Evolutionary conservation across 1,140 invertebrate species (phyloP), one percentile per base, ranked within the genome.

Genomic region (Brachionus manjavacas): DNA sequence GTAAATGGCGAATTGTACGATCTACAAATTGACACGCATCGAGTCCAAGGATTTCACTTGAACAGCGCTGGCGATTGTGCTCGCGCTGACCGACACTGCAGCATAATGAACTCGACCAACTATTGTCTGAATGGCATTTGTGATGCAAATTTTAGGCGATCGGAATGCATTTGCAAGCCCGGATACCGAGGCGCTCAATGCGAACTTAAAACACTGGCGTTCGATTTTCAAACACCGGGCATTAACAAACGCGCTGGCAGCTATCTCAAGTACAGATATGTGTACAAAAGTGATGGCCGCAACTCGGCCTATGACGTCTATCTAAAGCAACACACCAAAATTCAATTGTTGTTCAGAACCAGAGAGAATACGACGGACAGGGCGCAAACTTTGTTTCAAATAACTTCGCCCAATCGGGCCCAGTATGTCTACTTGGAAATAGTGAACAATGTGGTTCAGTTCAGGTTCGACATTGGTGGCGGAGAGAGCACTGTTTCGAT

Each of bases 281-380:
- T 94, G 64, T 83, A 86, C 39, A 43, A 86, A 16, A 55, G 64
- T 46, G 83, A 78, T 35, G 60, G 78, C 8, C 41, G 84, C 23
- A 84, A n/a, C 20, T 31, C 23, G 20, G 41, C 20, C 64, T 72
- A 49, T 28, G 52, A 70, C 20, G 20, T 84, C 2, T 52, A 85
- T 43, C 81, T 86, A 14, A 84, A 86, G 41, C 84, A 86, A 12
- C 14, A 88, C 14, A 97, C 95, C 0, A 94, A 96, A 87, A 93
- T 98, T 84, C 95, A 97, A 88, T 88, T 98, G 41, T 91, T 94
- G 84, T 98, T 98, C 90, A 91, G 97, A 85, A 98, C 96, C 0
- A 91, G 96, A 25, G 95, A 98, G 88, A 93, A 84, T 31, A 84
- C 81, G 64, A 70, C 68, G 25, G 93, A 70, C 93, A 95, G 86